Evolutionary conservation across 2,113 vertebrate species (phyloP).

Genomic region (Leiothrix lutea): DNA sequence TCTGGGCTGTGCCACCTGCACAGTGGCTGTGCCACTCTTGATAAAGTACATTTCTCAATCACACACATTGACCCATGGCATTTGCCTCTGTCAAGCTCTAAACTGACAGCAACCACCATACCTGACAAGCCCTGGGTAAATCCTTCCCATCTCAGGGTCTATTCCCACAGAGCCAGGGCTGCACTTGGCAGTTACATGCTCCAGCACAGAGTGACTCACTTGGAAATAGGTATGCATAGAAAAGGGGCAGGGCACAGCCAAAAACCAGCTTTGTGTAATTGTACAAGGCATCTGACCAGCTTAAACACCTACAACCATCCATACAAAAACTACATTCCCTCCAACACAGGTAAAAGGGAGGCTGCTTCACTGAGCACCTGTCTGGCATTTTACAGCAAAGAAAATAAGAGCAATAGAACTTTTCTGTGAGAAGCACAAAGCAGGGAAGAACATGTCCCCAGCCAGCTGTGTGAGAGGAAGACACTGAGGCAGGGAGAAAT

Average conservation of each 20-base stretch:
- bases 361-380: not conserved
- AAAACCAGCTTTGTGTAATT: not conserved
- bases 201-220: not conserved
- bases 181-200: not conserved
- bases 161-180: not conserved
- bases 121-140: not conserved
- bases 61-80: fast-evolving
- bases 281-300: not conserved
- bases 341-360: not conserved
- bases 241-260: not conserved
- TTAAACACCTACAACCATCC: not conserved
- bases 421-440: not conserved
- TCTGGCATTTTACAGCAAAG: not conserved
- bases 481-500: not conserved
- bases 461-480: not conserved
- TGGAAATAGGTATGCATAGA: not conserved
- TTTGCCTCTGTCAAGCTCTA: not conserved
- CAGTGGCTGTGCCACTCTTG: not conserved
- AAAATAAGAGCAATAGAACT: not conserved
- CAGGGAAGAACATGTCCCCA: not conserved
- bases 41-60: not conserved
- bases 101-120: not conserved
- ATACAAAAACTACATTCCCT: not conserved
- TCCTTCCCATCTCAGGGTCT: not conserved
- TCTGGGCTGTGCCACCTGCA: not conserved